Percentiles rank a stretch among this genome's conserved stretches.
These are phyloP conservation scores for Platycnemis pennipes DNA, from an alignment of 2,888 invertebrate genomes.

Conservation along the genomic window DNA sequence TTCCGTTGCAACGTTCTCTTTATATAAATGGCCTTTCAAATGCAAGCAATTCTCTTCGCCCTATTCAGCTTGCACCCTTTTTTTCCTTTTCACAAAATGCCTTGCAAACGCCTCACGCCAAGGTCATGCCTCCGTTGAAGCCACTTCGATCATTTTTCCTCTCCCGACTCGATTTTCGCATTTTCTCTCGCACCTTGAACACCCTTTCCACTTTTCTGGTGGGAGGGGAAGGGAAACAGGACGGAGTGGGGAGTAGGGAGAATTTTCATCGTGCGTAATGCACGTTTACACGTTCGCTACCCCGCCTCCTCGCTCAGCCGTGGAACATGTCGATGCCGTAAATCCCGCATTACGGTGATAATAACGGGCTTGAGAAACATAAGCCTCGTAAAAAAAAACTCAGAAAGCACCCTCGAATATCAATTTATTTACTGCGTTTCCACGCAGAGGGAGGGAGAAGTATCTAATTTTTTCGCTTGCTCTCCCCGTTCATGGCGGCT, in stretches of 20 bases:
- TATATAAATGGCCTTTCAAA: too few relatives aligned
- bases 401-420: not conserved
- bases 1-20: too few relatives aligned
- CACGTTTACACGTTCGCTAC: not conserved
- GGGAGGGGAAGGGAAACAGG: too few relatives aligned
- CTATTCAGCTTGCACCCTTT: too few relatives aligned
- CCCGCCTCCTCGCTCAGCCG: not conserved
- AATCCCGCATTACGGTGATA: slow-evolving; percentile 13
- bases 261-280: not conserved
- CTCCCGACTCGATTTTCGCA: not conserved
- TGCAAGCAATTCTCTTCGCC: too few relatives aligned
- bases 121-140: too few relatives aligned
- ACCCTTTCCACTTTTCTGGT: too few relatives aligned
- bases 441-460: not conserved
- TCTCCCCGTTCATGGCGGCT: not conserved
- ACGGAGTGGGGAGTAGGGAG: too few relatives aligned
- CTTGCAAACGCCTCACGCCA: too few relatives aligned
- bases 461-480: not conserved
- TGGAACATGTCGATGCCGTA: not conserved
- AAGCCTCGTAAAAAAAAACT: slow-evolving; percentile 13
- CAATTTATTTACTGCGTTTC: slow-evolving; percentile 14
- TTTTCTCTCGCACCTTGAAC: not conserved
- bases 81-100: too few relatives aligned
- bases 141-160: not conserved
- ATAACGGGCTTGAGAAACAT: not conserved